Evolutionary conservation across 2,888 invertebrate species (phyloP).

Genomic region (Drosophila affinis): DNA sequence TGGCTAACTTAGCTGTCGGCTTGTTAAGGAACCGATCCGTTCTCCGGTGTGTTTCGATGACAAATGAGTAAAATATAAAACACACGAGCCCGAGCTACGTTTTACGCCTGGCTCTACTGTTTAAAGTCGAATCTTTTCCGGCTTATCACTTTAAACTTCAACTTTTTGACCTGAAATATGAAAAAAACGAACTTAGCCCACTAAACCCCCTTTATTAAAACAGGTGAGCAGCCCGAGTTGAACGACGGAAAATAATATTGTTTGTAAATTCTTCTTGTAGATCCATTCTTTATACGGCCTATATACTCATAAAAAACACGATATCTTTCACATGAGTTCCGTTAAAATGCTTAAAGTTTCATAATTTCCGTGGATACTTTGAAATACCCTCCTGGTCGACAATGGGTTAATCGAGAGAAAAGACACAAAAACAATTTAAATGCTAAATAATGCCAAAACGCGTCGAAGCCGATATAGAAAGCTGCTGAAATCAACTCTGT

Average conservation of each 20-base stretch:
- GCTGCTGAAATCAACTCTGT: not conserved
- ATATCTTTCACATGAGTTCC: not conserved
- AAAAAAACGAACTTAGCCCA: not conserved
- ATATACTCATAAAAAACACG: not conserved
- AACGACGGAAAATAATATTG: not conserved
- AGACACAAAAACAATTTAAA: no score
- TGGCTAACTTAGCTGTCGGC: slow-evolving; percentile 11
- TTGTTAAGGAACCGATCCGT: slow-evolving; percentile 24
- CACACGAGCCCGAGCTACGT: slow-evolving; percentile 46
- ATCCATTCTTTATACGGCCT: not conserved
- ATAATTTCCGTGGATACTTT: not conserved
- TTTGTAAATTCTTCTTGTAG: not conserved
- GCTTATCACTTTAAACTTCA: slow-evolving; percentile 70
- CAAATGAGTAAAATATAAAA: slow-evolving; percentile 58
- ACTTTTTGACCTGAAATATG: slow-evolving; percentile 56
- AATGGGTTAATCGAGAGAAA: not conserved
- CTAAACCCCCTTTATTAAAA: not conserved
- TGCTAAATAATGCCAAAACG: slow-evolving; percentile 1
- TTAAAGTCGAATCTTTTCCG: slow-evolving; percentile 49
- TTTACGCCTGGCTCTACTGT: slow-evolving; percentile 42
- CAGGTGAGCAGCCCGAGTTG: accelerated
- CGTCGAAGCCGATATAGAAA: not conserved
- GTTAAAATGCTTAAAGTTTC: not conserved
- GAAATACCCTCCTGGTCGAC: not conserved
- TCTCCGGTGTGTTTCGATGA: slow-evolving; percentile 51